Conservation (phyloP, 2,888 invertebrate genomes). For the Tuta absoluta region DNA sequence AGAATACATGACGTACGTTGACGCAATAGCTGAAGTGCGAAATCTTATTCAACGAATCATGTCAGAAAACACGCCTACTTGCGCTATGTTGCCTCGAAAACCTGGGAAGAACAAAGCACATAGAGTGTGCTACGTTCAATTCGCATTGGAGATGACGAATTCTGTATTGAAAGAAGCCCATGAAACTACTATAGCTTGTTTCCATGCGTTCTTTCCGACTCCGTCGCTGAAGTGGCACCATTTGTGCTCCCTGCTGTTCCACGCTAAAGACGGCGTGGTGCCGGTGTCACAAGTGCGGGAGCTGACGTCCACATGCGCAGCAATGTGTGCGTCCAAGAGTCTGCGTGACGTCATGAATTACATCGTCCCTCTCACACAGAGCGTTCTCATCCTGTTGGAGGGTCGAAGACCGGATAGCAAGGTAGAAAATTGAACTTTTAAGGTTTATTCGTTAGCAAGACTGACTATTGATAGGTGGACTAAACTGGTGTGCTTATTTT, state of each 20-base stretch:
- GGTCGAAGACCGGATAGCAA: slow-evolving; percentile 54
- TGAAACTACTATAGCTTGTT: slow-evolving; percentile 93
- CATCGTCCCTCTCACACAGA: slow-evolving; percentile 67
- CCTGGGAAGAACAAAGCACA: slow-evolving; percentile 68
- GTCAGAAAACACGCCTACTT: slow-evolving; percentile 83
- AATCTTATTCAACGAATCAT: slow-evolving; percentile 90
- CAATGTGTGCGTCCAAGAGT: slow-evolving; percentile 85
- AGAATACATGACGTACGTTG: slow-evolving; percentile 90
- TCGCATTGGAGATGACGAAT: slow-evolving; percentile 83
- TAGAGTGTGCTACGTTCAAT: slow-evolving; percentile 67
- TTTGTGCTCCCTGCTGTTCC: slow-evolving; percentile 89
- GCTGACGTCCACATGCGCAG: slow-evolving; percentile 87
- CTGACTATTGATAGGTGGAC: no score
- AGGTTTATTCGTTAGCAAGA: no score
- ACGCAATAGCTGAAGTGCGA: slow-evolving; percentile 92
- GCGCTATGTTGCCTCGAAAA: slow-evolving; percentile 59
- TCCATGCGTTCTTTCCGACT: slow-evolving; percentile 98
- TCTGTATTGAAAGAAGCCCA: slow-evolving; percentile 94
- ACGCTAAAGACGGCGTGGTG: slow-evolving; percentile 78
- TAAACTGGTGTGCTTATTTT: slow-evolving; percentile 25
- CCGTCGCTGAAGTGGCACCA: slow-evolving; percentile 96
- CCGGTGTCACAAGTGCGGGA: slow-evolving; percentile 57
- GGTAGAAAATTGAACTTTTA: slow-evolving; percentile 43
- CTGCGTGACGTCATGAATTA: slow-evolving; percentile 69
- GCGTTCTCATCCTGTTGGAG: slow-evolving; percentile 45